Base-by-base conservation (phyloP, 1,140 invertebrate genomes). In the Neodiprion fabricii region DNA sequence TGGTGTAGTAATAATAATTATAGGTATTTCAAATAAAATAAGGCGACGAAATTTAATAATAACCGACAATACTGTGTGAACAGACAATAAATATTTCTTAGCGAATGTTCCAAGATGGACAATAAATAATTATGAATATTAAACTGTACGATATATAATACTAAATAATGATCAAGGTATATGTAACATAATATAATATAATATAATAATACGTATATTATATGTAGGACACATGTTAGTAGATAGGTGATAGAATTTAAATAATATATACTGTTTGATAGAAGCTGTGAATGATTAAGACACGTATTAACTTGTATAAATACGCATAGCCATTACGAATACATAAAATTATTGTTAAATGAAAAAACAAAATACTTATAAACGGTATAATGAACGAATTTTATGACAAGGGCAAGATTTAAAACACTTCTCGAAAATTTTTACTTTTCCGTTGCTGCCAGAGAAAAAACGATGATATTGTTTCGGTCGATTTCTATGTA, bases 41-140 rank as follows among this genome's bases (percentile, higher is more conserved):
- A 68, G 73, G 50, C 68, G 74, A 74, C 71, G 74, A 76, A 72
- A 77, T 17, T 78, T 82, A 83, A 81, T 81, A 81, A 80, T 85
- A 85, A 82, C 83, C 80, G 84, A 86, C 85, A 86, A 86, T 86
- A 85, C 85, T 86, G 85, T 85, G 85, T 86, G 85, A 86, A 70
- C 84, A 86, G 85, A 86, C 85, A 86, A 86, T 86, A 86, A 85
- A 82, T 85, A 86, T 73, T 77, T 49, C 80, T 85, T 85, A 79
- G 80, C 73, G 77, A 80, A 83, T 82, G 83, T 84, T 84, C 84
- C 79, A 79, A 71, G 12, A 81, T 73, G 83, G 82, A 85, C 83
- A 85, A 84, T 85, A 85, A 84, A 74, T 50, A 80, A 80, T 72
- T 40, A 47, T 75, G 76, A 79, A 75, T 70, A 14, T 53, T 23